Evolutionary conservation across 2,113 vertebrate genomes (phyloP), one percentile per base, ranked within the genome.

Genomic region (Sturnira hondurensis): DNA sequence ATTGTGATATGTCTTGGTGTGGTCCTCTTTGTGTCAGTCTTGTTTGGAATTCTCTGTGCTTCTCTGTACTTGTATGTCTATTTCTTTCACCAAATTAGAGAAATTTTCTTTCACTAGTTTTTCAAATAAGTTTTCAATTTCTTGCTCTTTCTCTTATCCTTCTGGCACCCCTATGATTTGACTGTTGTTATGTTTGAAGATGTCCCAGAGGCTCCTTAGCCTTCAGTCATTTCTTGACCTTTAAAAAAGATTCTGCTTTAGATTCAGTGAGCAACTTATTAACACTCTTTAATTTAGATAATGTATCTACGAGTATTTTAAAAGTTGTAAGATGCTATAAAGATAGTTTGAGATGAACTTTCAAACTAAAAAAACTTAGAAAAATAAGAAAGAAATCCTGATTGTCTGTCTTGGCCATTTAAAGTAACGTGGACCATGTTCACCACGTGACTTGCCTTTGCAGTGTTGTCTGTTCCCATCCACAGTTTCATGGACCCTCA

Each of bases 331-430:
- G 88, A 74, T 81, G 19, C n/a, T 68, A 19, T 31, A 33, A 74
- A 81, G 73, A 38, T 84, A 58, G 41, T 82, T 71, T 45, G 61
- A 91, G 41, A 95, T 24, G 13, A 88, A 65, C 19, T 76, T 36
- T 84, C n/a, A n/a, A n/a, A n/a, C 12, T 20, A 41, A 41, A 47
- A 63, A 20, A 47, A 43, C 12, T 20, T 41, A 54, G 15, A 31
- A 68, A n/a, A 2, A 16, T 36, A 68, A 15, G 6, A 47, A 50
- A 67, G 86, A 78, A 74, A 31, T 88, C 11, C 15, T 33, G 0
- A 7, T 84, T 70, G 4, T 50, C 38, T 61, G 14, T 45, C 4
- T 91, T 2, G 14, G 43, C 33, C 36, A 36, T 81, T 86, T 63
- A 24, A 36, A 15, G n/a, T 63, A 22, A 9, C 0, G 2, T 12